Conservation (phyloP, 2,888 invertebrate species). For the Criorhina ranunculi region DNA sequence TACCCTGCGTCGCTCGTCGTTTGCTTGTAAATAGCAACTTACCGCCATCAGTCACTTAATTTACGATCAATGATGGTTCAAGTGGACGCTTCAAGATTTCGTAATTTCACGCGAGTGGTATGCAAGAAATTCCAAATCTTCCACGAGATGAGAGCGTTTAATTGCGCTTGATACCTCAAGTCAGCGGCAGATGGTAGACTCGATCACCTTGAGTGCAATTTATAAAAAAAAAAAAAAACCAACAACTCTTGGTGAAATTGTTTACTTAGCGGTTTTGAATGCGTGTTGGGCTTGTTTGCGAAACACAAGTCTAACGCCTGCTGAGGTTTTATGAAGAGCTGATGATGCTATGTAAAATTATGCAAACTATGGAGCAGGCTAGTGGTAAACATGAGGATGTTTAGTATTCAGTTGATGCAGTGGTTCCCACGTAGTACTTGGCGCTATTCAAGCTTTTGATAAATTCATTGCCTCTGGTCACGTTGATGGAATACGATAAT, state of each 20-base stretch:
- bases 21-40: neutral
- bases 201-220: constrained; percentile 65
- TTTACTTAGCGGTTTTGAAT: constrained; percentile 17
- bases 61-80: constrained; percentile 23
- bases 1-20: constrained; percentile 17
- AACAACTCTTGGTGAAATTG: constrained; percentile 34
- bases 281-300: constrained; percentile 31
- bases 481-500: constrained; percentile 8
- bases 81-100: constrained; percentile 44
- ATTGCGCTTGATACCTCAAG: constrained; percentile 33
- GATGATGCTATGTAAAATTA: constrained; percentile 26
- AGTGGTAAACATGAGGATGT: neutral
- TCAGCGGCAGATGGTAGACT: constrained; percentile 61
- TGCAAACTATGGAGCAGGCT: constrained; percentile 29
- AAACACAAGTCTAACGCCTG: constrained; percentile 17
- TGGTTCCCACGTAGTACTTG: constrained; percentile 20
- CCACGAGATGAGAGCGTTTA: constrained; percentile 41
- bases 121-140: constrained; percentile 35
- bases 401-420: constrained; percentile 7
- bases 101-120: constrained; percentile 32
- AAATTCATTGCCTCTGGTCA: neutral
- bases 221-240: constrained; percentile 32
- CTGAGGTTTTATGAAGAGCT: constrained; percentile 5
- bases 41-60: constrained; percentile 20
- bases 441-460: neutral